A percentile compares a stretch with the other conserved stretches of the same genome.
Evolutionary conservation across 1,140 invertebrate species (phyloP).

Genomic region (Neodiprion fabricii): DNA sequence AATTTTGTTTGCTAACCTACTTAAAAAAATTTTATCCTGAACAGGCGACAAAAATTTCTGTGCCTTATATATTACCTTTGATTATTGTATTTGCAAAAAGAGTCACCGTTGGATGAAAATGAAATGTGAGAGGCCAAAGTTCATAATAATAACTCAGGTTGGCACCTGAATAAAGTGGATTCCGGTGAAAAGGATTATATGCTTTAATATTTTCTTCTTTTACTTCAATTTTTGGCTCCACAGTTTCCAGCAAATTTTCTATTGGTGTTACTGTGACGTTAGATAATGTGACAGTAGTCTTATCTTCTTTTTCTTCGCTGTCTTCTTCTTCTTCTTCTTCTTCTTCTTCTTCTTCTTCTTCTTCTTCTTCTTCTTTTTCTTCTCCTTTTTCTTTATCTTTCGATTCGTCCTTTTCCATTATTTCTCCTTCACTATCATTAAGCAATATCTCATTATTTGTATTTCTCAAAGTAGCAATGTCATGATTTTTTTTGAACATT

Average conservation of each 20-base stretch:
- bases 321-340: slow-evolving; percentile 29
- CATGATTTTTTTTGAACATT: slow-evolving; percentile 28
- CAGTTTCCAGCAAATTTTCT: slow-evolving; percentile 21
- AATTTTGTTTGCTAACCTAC: not conserved
- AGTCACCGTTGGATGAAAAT: slow-evolving; percentile 92
- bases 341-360: slow-evolving; percentile 43
- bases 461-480: slow-evolving; percentile 45
- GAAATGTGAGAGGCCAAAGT: slow-evolving; percentile 71
- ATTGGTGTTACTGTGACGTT: not conserved
- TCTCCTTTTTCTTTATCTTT: slow-evolving; percentile 40
- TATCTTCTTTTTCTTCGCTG: slow-evolving; percentile 14
- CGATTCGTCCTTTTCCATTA: slow-evolving; percentile 22
- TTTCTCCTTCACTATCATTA: slow-evolving; percentile 32
- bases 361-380: slow-evolving; percentile 37
- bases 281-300: slow-evolving; percentile 10
- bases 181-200: slow-evolving; percentile 80
- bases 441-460: slow-evolving; percentile 33
- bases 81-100: slow-evolving; percentile 88
- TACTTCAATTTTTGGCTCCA: slow-evolving; percentile 29
- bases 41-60: slow-evolving; percentile 22
- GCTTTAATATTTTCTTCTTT: slow-evolving; percentile 41
- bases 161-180: slow-evolving; percentile 84
- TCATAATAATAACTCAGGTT: slow-evolving; percentile 75
- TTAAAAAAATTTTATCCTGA: too few relatives aligned
- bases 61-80: slow-evolving; percentile 62